These are phyloP conservation scores for Pocota personata DNA, from an alignment of 2,888 invertebrate species.

Conservation along the genomic window DNA sequence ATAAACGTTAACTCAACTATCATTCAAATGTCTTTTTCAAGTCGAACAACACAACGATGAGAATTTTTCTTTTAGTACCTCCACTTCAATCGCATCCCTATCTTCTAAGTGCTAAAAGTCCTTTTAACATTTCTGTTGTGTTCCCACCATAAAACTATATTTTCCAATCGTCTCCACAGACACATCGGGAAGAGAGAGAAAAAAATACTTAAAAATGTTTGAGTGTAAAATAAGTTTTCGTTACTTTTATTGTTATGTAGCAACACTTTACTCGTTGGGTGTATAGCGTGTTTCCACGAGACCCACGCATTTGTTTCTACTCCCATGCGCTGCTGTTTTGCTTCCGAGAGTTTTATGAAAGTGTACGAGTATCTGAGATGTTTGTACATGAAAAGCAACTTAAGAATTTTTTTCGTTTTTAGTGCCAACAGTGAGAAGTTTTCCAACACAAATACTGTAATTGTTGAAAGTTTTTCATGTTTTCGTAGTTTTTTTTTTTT, in stretches of 20 bases:
- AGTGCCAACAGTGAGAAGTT: constrained; percentile 40
- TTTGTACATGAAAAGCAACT: constrained; percentile 66
- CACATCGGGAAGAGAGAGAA: background rate
- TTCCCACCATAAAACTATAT: constrained; percentile 21
- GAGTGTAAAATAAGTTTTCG: constrained; percentile 31
- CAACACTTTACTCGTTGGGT: background rate
- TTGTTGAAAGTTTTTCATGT: constrained; percentile 63
- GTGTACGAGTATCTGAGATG: constrained; percentile 27
- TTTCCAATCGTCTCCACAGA: background rate
- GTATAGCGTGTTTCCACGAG: background rate
- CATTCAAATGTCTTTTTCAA: background rate
- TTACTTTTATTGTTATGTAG: constrained; percentile 22
- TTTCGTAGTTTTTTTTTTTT: constrained; percentile 11
- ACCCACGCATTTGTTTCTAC: constrained; percentile 20
- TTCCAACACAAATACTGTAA: constrained; percentile 52
- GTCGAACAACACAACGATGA: background rate
- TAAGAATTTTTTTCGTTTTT: constrained; percentile 35
- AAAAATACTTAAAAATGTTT: background rate
- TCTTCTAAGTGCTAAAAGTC: constrained; percentile 25
- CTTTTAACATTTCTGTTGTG: constrained; percentile 5
- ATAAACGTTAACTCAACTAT: constrained; percentile 22
- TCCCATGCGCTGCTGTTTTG: background rate
- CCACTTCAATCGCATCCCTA: background rate
- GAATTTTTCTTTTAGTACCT: background rate
- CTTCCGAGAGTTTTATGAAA: constrained; percentile 41